Percentiles rank a stretch among this genome's conserved stretches.
Evolutionary conservation across 2,113 vertebrate genomes (phyloP).

Genomic region (Dromaius novaehollandiae): DNA sequence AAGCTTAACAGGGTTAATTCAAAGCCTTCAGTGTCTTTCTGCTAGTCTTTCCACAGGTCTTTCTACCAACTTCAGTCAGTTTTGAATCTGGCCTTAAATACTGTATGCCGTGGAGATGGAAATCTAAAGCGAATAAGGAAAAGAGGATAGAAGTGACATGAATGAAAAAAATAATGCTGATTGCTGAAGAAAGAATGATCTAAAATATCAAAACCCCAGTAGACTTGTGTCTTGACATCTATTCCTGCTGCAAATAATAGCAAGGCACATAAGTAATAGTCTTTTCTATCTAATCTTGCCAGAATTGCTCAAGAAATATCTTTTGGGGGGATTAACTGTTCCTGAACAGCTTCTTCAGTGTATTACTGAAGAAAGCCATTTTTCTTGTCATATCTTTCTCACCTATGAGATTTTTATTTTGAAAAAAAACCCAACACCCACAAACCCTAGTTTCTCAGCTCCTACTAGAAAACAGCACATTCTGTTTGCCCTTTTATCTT

Average conservation of each 20-base stretch:
- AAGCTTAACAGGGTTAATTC: background rate
- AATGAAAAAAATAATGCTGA: background rate
- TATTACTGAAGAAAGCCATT: background rate
- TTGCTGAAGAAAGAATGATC: background rate
- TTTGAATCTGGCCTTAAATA: background rate
- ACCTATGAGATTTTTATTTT: background rate
- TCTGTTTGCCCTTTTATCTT: background rate
- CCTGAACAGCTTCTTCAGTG: slow-evolving; percentile 17
- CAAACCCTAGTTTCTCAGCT: background rate
- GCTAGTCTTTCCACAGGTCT: background rate
- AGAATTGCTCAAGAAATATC: slow-evolving; percentile 34
- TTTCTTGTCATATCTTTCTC: background rate
- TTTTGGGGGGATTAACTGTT: slow-evolving; percentile 48
- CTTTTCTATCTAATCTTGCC: slow-evolving; percentile 18
- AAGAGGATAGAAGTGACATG: background rate
- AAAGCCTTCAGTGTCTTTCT: background rate
- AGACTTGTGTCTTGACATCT: background rate
- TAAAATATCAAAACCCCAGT: background rate
- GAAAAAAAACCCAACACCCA: background rate
- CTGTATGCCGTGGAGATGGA: background rate
- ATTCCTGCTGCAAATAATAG: background rate
- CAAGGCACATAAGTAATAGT: background rate
- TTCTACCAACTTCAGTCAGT: background rate
- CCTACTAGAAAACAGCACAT: background rate
- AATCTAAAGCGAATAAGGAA: background rate